phyloP scores from a whole-genome alignment of 2,888 invertebrate species.

The Lasioglossum vierecki region DNA sequence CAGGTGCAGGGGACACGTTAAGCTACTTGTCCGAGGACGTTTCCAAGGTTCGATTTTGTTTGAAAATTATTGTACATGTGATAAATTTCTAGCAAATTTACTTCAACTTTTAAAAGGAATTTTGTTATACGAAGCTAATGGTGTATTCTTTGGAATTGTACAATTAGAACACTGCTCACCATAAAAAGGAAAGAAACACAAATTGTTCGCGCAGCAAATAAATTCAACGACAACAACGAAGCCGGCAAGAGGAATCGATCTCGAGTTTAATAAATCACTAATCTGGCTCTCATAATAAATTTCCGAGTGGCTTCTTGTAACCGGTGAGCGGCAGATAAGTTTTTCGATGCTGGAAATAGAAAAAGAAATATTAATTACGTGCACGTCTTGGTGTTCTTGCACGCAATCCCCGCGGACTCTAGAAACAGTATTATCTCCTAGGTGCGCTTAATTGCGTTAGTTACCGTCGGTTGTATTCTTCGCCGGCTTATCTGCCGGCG shows the following conservation, averaged over 20 bases:
- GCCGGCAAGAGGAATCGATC: neutral
- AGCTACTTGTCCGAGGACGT: neutral
- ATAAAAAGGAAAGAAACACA: neutral
- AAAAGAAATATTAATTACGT: neutral
- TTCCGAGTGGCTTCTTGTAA: neutral
- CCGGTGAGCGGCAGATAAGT: neutral
- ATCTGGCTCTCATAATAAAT: neutral
- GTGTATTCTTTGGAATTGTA: too few relatives aligned
- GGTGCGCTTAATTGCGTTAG: neutral
- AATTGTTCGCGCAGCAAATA: neutral
- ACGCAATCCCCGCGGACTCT: neutral
- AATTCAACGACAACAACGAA: neutral
- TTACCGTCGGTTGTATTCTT: neutral
- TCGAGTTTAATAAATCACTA: neutral
- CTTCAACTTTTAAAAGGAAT: too few relatives aligned
- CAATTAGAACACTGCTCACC: neutral
- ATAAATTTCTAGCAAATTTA: too few relatives aligned
- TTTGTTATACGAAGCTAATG: too few relatives aligned
- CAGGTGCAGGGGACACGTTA: neutral
- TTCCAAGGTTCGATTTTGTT: neutral
- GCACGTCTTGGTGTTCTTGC: neutral
- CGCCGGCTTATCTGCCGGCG: conserved; percentile 2
- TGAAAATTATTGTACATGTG: neutral
- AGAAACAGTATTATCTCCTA: neutral
- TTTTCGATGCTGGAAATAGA: neutral